Evolutionary conservation across 2,113 vertebrate genomes (phyloP).

Genomic region (Ariopsis seemanni): DNA sequence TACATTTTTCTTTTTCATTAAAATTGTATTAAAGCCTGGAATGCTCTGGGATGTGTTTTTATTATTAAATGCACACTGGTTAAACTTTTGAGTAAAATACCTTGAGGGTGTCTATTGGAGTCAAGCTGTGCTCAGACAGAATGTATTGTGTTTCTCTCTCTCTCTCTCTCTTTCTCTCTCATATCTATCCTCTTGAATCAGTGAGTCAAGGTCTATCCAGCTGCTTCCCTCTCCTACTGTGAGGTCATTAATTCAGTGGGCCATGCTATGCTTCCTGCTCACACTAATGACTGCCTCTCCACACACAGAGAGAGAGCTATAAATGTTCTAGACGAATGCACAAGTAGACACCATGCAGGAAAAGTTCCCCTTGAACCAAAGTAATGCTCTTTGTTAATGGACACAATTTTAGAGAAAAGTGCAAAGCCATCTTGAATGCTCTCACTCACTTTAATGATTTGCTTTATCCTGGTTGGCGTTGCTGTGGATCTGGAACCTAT

Average conservation of each 20-base stretch:
- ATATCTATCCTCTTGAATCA: constrained; percentile 38
- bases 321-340: constrained; percentile 21
- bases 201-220: constrained; percentile 47
- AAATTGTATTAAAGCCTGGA: constrained; percentile 73
- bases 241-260: constrained; percentile 64
- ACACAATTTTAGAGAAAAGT: neutral
- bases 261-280: constrained; percentile 57
- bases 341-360: constrained; percentile 43
- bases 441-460: neutral
- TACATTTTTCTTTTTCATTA: constrained; percentile 77
- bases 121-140: constrained; percentile 27
- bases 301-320: constrained; percentile 17
- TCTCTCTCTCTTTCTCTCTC: constrained; percentile 30
- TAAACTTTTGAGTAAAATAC: constrained; percentile 21
- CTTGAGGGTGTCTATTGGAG: constrained; percentile 9
- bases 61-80: constrained; percentile 25
- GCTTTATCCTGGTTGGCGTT: neutral
- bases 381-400: constrained; percentile 46
- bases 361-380: constrained; percentile 44
- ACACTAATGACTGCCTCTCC: constrained; percentile 56
- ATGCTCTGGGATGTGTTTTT: constrained; percentile 13
- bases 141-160: constrained; percentile 11
- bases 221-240: constrained; percentile 63
- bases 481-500: neutral
- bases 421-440: too few species aligned